Conservation (phyloP, 2,797 vertebrate species). For the Cheracebus regulus region DNA sequence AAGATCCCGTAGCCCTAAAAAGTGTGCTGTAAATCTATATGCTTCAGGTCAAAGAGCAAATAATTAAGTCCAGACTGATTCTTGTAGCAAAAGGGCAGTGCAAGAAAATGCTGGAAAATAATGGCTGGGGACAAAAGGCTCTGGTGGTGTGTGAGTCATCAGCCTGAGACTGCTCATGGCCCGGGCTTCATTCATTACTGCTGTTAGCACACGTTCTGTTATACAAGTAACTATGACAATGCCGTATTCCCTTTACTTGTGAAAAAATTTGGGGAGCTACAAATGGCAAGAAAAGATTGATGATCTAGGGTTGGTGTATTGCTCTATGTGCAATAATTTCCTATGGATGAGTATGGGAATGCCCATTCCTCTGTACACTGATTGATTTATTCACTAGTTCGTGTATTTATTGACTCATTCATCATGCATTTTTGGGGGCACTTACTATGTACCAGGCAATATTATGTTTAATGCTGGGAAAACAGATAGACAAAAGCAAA, state of each 20-base stretch:
- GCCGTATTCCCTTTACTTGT: not conserved
- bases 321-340: not conserved
- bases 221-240: not conserved
- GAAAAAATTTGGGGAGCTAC: not conserved
- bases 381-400: not conserved
- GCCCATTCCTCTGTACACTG: not conserved
- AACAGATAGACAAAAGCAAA: not conserved
- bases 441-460: not conserved
- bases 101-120: not conserved
- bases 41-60: conserved; percentile 45
- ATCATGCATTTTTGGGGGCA: not conserved
- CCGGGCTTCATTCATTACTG: not conserved
- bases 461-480: not conserved
- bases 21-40: not conserved
- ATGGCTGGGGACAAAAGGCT: not conserved
- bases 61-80: conserved; percentile 6
- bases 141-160: not conserved
- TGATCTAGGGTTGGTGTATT: not conserved
- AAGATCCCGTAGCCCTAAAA: conserved; percentile 29
- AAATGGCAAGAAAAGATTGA: not conserved
- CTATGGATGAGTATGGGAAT: not conserved
- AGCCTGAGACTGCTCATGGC: not conserved
- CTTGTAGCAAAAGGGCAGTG: not conserved
- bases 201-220: not conserved
- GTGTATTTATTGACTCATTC: not conserved